Evolutionary conservation across 35 echinoderm and acorn worm species (phyloP).

Genomic region (Lytechinus pictus): DNA sequence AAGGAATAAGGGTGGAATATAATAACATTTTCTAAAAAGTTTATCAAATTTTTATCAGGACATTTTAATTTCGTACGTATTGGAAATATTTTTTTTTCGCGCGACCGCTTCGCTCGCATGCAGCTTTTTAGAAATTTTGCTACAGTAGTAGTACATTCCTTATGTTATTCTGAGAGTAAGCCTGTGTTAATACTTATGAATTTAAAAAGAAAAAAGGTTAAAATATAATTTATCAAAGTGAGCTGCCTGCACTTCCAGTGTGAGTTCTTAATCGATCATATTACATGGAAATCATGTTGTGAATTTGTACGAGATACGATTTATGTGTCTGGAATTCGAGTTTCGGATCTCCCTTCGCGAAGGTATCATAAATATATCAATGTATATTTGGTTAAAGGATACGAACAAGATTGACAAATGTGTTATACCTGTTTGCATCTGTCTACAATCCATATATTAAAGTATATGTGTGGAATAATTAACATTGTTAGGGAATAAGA

Average conservation of each 20-base stretch:
- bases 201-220: no score
- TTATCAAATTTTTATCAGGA: no score
- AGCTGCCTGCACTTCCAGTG: not conserved
- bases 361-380: not conserved
- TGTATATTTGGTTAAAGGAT: not conserved
- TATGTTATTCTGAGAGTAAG: no score
- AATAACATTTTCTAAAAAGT: no score
- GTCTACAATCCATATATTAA: not conserved
- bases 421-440: not conserved
- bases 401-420: not conserved
- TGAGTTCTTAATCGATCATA: not conserved
- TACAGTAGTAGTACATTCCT: no score
- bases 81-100: no score
- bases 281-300: not conserved
- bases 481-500: not conserved
- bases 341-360: not conserved
- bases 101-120: no score
- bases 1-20: no score
- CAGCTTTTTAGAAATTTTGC: no score
- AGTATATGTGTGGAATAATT: not conserved
- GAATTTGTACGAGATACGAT: not conserved
- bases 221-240: no score
- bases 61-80: no score
- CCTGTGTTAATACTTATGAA: no score
- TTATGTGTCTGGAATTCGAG: slow-evolving; percentile 3